Conservation (phyloP, 2,888 invertebrate genomes). For the Drosophila kuntzei region DNA sequence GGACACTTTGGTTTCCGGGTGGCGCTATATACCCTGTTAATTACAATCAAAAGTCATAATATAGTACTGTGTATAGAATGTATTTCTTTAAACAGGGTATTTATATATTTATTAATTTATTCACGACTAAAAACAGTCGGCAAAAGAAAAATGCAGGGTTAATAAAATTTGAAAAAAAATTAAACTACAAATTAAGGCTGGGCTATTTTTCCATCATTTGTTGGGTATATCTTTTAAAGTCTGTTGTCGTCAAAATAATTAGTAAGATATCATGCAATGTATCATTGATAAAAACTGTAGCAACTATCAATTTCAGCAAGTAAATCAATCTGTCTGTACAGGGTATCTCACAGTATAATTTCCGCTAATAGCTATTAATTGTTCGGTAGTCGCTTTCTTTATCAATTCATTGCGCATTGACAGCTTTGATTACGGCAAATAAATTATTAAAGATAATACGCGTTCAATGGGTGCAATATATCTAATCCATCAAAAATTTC, state of each 20-base stretch:
- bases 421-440: conserved; percentile 31
- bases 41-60: background rate
- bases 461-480: background rate
- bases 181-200: too few species aligned
- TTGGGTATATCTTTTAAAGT: too few species aligned
- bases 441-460: conserved; percentile 1
- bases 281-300: too few species aligned
- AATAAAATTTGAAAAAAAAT: too few species aligned
- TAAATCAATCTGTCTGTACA: background rate
- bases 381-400: background rate
- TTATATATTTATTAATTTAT: too few species aligned
- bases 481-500: conserved; percentile 8
- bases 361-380: background rate
- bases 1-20: conserved; percentile 1
- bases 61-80: background rate
- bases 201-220: too few species aligned
- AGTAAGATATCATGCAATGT: too few species aligned
- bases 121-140: too few species aligned
- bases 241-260: too few species aligned
- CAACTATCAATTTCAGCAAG: background rate
- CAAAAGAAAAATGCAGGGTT: too few species aligned
- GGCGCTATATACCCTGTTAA: conserved; percentile 4
- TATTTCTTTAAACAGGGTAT: too few species aligned
- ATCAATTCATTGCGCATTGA: conserved; percentile 27
- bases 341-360: conserved; percentile 11